Evolutionary conservation across 1,140 invertebrate species (phyloP).

Genomic region (Glossosoma conforme): DNA sequence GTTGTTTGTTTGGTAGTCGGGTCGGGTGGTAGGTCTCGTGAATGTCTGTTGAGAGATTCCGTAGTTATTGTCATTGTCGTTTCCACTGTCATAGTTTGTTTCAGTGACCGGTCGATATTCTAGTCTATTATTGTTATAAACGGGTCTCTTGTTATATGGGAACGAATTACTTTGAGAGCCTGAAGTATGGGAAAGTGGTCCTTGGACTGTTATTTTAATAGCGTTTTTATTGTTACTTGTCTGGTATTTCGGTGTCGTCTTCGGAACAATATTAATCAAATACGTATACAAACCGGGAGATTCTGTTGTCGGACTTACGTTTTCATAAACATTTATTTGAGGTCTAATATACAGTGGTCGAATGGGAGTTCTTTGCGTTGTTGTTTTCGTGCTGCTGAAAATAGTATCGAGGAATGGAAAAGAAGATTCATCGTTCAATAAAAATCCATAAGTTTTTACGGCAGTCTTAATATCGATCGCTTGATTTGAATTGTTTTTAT

Average conservation of each 20-base stretch:
- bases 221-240: constrained; percentile 18
- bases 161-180: constrained; percentile 10
- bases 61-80: too few species aligned
- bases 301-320: constrained; percentile 11
- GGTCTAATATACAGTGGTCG: constrained; percentile 19
- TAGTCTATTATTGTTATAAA: constrained; percentile 28
- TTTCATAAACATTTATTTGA: constrained; percentile 16
- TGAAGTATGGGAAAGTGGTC: constrained; percentile 11
- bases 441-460: constrained; percentile 23
- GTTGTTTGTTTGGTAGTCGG: too few species aligned
- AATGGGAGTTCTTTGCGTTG: constrained; percentile 11
- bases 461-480: constrained; percentile 9
- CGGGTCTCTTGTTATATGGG: constrained; percentile 26
- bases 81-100: too few species aligned
- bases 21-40: too few species aligned
- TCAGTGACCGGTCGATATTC: constrained; percentile 24
- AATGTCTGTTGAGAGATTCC: too few species aligned
- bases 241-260: constrained; percentile 27
- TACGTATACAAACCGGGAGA: constrained; percentile 24
- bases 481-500: too few species aligned
- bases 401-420: constrained; percentile 24
- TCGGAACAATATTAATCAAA: constrained; percentile 29
- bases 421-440: constrained; percentile 19
- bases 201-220: constrained; percentile 29
- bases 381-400: constrained; percentile 14